These are phyloP conservation scores for Cyclargus thomasi DNA, from an alignment of 1,140 invertebrate species.

Conservation along the genomic window DNA sequence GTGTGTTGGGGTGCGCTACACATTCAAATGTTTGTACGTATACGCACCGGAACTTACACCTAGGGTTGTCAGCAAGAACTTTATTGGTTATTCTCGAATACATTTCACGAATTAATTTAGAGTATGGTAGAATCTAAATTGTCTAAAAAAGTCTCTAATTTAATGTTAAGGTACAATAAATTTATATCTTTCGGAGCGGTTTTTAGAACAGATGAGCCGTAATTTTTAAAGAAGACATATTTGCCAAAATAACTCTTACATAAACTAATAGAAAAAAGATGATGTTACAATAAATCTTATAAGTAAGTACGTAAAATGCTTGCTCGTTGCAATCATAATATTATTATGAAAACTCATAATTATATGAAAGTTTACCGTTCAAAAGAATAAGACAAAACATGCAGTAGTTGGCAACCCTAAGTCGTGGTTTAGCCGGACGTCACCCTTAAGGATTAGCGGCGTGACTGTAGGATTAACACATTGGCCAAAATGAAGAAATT, in stretches of 20 bases:
- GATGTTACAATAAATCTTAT: too few species aligned
- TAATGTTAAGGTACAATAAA: too few species aligned
- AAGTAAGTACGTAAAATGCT: too few species aligned
- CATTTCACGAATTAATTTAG: not conserved
- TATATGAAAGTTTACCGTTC: not conserved
- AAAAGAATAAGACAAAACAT: not conserved
- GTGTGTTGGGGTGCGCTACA: conserved; percentile 39
- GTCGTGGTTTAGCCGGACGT: conserved; percentile 60
- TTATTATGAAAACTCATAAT: too few species aligned
- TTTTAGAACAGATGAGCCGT: too few species aligned
- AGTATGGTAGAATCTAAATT: not conserved
- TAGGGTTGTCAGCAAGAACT: conserved; percentile 18
- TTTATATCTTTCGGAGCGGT: too few species aligned
- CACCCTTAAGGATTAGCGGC: conserved; percentile 72
- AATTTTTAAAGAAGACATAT: too few species aligned
- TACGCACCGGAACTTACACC: conserved; percentile 26
- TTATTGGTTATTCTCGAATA: not conserved
- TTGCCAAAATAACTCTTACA: too few species aligned
- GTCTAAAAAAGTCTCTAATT: too few species aligned
- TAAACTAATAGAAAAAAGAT: too few species aligned
- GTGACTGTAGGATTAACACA: conserved; percentile 73
- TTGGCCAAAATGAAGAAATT: conserved; percentile 74
- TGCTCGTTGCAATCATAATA: too few species aligned
- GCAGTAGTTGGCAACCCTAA: conserved; percentile 37
- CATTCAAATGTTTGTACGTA: conserved; percentile 48